Base-by-base conservation (phyloP, 2,797 vertebrate species). In the Dermochelys coriacea region DNA sequence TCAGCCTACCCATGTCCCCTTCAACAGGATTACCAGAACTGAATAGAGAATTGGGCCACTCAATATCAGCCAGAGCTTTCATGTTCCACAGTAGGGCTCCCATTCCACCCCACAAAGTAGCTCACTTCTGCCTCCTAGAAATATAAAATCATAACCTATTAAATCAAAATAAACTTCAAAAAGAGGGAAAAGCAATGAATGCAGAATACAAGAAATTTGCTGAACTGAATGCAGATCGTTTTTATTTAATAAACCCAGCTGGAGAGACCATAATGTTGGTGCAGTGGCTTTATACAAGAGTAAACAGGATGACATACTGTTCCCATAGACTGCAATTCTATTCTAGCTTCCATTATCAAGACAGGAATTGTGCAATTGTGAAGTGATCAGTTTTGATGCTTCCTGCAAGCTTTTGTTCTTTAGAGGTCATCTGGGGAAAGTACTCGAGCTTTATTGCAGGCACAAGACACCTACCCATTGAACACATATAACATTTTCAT, bases 121-220 rank as follows among this genome's bases (percentile, higher is more conserved):
- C 61, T 51, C 16, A 82, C 27, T 91, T 41, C 47, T 37, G 37
- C 49, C 49, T 75, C 55, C 77, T 82, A 91, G 80, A 88, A 92
- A 91, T 89, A 84, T 9, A 47, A 92, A 79, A 87, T 50, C 5
- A 50, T 41, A 85, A 19, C 78, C 54, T 87, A 86, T 92, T 8
- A 50, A 51, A 37, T 23, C 68, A 71, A 90, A 83, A 91, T 8
- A 23, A 41, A 77, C 18, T 57, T 77, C 82, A 47, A 74, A 85
- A 93, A 93, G 52, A 47, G 9, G 54, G 3, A 49, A 92, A 54
- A 91, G 31, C 49, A 91, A 92, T 74, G 71, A 86, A 89, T 86
- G 25, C 84, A 81, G 75, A 45, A 54, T 75, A 52, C 77, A 55
- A 86, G 49, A 19, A 83, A 12, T 15, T n/a, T 23, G 27, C 34